Evolutionary conservation across 2,797 vertebrate species (phyloP), one percentile per base, ranked within the genome.

Genomic region (Tachyglossus aculeatus): DNA sequence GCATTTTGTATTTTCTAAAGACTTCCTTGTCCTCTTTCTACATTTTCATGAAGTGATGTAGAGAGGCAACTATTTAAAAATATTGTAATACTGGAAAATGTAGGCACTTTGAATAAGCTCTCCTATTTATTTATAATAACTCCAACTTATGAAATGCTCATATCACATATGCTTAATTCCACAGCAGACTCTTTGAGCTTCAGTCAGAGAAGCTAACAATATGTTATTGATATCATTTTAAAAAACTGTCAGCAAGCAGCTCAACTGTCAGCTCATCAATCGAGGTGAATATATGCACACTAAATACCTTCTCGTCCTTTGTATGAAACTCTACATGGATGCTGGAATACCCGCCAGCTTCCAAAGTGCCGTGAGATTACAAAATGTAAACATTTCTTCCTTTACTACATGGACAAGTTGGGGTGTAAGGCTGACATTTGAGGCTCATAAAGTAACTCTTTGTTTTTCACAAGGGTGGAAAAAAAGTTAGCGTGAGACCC

Each of bases 231-330:
- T 90, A 89, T 71, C 90, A 90, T 91, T 92, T 94, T 93, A 93
- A 93, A 93, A 91, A 90, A 91, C 91, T 91, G 95, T 95, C 95
- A 95, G 93, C 88, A 93, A 92, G 92, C 93, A 93, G 93, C 94
- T 95, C 93, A 80, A 88, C 93, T 95, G 92, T 94, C 91, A 90
- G 91, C 93, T 94, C 91, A 86, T 86, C 90, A 74, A 92, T 68
- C 67, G 90, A 83, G 90, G 91, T 87, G 89, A 88, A 78, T 39
- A 58, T 75, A 82, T 82, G 82, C 82, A 88, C 93, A 89, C 86
- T 90, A 87, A 77, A 79, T 81, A 85, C 89, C 87, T 93, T 93
- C 90, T 88, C 83, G 89, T 90, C 90, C 90, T 84, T 86, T 18
- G 60, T 86, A 87, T 85, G 85, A 94, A 92, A 90, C 87, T 90